phyloP scores from a whole-genome alignment of 2,113 vertebrate genomes.

The Phyllostomus discolor region DNA sequence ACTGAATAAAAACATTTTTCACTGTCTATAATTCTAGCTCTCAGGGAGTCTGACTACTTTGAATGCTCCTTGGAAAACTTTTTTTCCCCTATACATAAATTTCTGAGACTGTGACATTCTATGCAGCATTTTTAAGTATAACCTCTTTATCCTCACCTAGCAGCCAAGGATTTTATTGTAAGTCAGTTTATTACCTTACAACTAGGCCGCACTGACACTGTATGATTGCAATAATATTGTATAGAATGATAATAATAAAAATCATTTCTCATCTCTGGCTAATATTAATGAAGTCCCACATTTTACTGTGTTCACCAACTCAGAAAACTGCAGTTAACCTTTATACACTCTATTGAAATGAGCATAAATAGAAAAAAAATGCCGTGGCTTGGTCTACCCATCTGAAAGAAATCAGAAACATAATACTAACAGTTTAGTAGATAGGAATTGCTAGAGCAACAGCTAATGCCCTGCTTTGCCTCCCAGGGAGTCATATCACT shows the following conservation, averaged over 20 bases:
- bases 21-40: neutral
- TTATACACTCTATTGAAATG: neutral
- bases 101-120: neutral
- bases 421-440: neutral
- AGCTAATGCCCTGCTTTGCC: conserved; percentile 7
- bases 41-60: neutral
- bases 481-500: neutral
- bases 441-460: neutral
- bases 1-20: neutral
- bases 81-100: neutral
- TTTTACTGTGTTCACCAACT: neutral
- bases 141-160: neutral
- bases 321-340: neutral
- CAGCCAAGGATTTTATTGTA: neutral
- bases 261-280: neutral
- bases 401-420: conserved; percentile 2
- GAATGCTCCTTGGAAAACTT: neutral
- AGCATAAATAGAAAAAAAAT: neutral
- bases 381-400: neutral
- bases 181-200: neutral
- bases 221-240: neutral
- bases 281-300: neutral
- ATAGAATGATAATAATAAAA: neutral
- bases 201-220: neutral
- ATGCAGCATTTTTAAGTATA: neutral